Evolutionary conservation across 2,888 invertebrate species (phyloP), one percentile per base, ranked within the genome.

Genomic region (Dynastes tityus): DNA sequence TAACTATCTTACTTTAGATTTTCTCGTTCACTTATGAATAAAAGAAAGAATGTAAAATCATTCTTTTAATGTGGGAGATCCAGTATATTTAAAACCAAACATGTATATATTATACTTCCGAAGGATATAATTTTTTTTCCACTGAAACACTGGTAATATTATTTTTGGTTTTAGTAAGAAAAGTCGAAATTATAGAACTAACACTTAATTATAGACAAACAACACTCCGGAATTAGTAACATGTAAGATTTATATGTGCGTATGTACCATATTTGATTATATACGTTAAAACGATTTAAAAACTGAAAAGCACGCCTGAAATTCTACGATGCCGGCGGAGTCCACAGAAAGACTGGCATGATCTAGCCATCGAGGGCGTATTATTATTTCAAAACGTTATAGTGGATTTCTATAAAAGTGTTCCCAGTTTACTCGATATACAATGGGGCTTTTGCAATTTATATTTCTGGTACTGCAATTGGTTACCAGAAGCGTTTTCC

Each of bases 401-500:
- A 88, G 87, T 86, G 85, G 88, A 84, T 87, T 88, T 87, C 87
- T 86, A 86, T 82, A 81, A 81, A 82, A 81, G 83, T 78, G 79
- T 58, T 78, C 80, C 78, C 81, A 75, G 80, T 82, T 79, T 84
- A 84, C 84, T 83, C 83, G 82, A 82, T 84, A 83, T 84, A 83
- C 82, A 85, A 84, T 83, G 84, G 82, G 73, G 81, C 82, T 84
- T 84, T 83, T 83, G 81, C 84, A 81, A 83, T 82, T 81, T 84
- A 83, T 84, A 84, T 80, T 82, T 81, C 78, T 76, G 76, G 78
- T 77, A 67, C 79, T 83, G 81, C 82, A 82, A 83, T 82, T 82
- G 83, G 83, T 80, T 83, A 80, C 81, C 67, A 73, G 45, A 76
- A 78, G 75, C 58, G 73, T 37, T 76, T 76, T 77, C 82, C 77